Evolutionary conservation across 2,113 vertebrate genomes (phyloP).

Genomic region (Chaetodon auriga): DNA sequence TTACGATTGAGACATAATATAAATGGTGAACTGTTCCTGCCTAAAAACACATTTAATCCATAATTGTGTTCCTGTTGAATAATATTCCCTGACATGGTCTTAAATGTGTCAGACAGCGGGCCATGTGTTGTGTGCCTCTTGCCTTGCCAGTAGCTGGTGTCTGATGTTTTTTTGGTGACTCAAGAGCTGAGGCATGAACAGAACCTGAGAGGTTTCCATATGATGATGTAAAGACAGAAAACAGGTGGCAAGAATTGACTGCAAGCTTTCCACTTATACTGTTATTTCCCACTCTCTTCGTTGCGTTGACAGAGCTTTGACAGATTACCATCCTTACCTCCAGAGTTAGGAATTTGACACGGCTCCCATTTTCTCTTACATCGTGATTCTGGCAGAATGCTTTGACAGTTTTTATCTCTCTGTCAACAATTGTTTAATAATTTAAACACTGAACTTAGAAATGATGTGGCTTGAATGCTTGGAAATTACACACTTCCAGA

Average conservation of each 20-base stretch:
- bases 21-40: neutral
- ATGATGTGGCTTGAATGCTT: neutral
- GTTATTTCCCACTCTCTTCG: conserved; percentile 43
- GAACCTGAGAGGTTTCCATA: conserved; percentile 37
- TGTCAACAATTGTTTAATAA: neutral
- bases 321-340: conserved; percentile 7
- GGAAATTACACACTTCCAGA: neutral
- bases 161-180: conserved; percentile 38
- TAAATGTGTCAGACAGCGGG: conserved; percentile 3
- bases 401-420: neutral
- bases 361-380: neutral
- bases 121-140: conserved; percentile 25
- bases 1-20: neutral
- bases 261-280: conserved; percentile 22
- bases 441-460: conserved; percentile 2
- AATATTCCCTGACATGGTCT: conserved; percentile 20
- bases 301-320: conserved; percentile 47
- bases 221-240: conserved; percentile 60
- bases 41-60: conserved; percentile 15
- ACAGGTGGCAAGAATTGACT: conserved; percentile 53
- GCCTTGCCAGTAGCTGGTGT: conserved; percentile 29
- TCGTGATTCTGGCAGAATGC: neutral
- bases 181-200: conserved; percentile 47
- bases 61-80: neutral
- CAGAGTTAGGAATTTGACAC: no score